Evolutionary conservation across 2,113 vertebrate species (phyloP).

Genomic region (Urocitellus parryii): DNA sequence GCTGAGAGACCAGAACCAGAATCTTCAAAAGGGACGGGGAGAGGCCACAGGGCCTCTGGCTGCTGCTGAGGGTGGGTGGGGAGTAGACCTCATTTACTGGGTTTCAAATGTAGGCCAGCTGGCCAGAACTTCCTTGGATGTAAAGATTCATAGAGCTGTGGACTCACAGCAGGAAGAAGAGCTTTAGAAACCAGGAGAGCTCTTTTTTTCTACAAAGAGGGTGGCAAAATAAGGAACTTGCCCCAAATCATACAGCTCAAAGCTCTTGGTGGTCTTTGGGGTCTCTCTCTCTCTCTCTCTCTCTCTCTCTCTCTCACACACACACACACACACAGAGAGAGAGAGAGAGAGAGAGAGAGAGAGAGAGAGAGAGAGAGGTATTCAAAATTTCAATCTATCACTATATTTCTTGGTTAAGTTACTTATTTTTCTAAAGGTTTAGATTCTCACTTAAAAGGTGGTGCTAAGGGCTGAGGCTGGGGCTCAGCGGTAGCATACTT

Average conservation of each 20-base stretch:
- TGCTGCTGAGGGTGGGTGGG: not conserved
- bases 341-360: no score
- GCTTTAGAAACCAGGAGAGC: not conserved
- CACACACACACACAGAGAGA: no score
- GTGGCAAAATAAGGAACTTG: not conserved
- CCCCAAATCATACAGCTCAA: not conserved
- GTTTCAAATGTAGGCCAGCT: slow-evolving; percentile 70
- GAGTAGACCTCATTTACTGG: slow-evolving; percentile 59
- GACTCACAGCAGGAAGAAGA: not conserved
- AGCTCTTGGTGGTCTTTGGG: not conserved
- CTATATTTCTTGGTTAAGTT: not conserved
- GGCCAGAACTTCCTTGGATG: not conserved
- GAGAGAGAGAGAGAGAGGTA: not conserved
- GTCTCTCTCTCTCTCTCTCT: no score
- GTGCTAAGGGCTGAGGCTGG: not conserved
- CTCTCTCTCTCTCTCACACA: no score
- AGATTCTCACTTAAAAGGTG: not conserved
- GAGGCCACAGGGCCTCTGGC: not conserved
- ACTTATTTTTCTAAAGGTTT: slow-evolving; percentile 9
- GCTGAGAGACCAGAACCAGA: slow-evolving; percentile 74
- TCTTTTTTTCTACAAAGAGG: not conserved
- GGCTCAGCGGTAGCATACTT: no score
- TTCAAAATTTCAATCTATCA: not conserved
- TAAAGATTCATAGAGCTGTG: not conserved
- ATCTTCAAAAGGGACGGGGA: slow-evolving; percentile 76